These are phyloP conservation scores for Phaethon lepturus DNA, from an alignment of 2,113 vertebrate species.

Conservation along the genomic window DNA sequence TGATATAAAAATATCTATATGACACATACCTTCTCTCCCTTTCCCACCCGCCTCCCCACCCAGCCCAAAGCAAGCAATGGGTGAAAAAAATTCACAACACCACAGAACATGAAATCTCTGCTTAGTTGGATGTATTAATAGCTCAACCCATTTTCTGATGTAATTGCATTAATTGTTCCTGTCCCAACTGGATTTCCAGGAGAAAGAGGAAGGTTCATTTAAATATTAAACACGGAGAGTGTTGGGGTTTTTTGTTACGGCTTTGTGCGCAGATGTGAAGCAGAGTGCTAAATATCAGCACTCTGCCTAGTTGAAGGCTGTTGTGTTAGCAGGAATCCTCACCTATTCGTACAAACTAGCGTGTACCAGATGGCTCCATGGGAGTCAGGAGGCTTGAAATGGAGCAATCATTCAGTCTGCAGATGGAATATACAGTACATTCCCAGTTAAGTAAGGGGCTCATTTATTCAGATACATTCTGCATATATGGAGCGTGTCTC, in stretches of 20 bases:
- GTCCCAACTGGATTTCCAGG: constrained; percentile 44
- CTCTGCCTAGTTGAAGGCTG: constrained; percentile 63
- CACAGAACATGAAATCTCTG: constrained; percentile 22
- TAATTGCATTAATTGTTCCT: constrained; percentile 50
- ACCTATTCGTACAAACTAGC: constrained; percentile 66
- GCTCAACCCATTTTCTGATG: constrained; percentile 39
- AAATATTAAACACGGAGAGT: constrained; percentile 45
- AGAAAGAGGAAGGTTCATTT: constrained; percentile 57
- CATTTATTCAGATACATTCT: constrained; percentile 77
- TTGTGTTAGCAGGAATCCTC: constrained; percentile 72
- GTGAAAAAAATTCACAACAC: neutral
- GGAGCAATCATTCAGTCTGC: constrained; percentile 75
- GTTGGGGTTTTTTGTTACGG: constrained; percentile 46
- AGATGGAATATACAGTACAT: constrained; percentile 75
- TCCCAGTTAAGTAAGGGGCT: constrained; percentile 77
- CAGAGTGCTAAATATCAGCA: constrained; percentile 68
- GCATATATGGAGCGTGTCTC: constrained; percentile 69
- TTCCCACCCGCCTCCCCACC: neutral
- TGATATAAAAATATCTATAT: constrained; percentile 10
- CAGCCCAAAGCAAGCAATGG: neutral
- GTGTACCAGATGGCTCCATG: constrained; percentile 75
- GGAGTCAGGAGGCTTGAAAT: constrained; percentile 79
- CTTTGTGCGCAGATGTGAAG: constrained; percentile 65
- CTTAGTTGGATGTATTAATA: constrained; percentile 42
- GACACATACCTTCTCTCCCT: neutral